These are phyloP conservation scores for Microchirus variegatus DNA, from an alignment of 2,797 vertebrate genomes.

Conservation along the genomic window DNA sequence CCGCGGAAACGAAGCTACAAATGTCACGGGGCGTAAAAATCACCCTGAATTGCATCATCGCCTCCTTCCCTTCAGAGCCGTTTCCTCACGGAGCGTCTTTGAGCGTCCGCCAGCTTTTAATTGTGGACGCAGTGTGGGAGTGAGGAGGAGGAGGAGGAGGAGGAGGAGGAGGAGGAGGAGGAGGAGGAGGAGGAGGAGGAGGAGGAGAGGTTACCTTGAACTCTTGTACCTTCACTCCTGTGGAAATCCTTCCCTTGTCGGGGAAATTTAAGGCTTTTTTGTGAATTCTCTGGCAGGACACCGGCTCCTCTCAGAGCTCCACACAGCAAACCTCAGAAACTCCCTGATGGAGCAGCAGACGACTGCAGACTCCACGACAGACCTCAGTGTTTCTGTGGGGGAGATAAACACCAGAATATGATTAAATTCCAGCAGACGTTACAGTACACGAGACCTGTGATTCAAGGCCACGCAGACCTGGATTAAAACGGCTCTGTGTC, in stretches of 20 bases:
- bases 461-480: neutral
- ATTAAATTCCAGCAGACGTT: neutral
- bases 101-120: constrained; percentile 20
- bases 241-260: constrained; percentile 59
- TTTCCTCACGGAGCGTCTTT: constrained; percentile 22
- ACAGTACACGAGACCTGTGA: neutral
- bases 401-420: too few species aligned
- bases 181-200: constrained; percentile 37
- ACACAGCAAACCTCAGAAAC: too few species aligned
- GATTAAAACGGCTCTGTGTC: neutral
- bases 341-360: constrained; percentile 7
- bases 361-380: neutral
- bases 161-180: constrained; percentile 38
- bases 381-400: too few species aligned
- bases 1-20: neutral
- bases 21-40: neutral
- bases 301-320: constrained; percentile 39
- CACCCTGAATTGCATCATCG: constrained; percentile 7
- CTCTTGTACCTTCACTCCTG: constrained; percentile 49
- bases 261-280: constrained; percentile 50
- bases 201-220: constrained; percentile 66
- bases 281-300: constrained; percentile 65
- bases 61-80: constrained; percentile 20
- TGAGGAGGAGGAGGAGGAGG: constrained; percentile 33
- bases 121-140: constrained; percentile 50